phyloP scores from a whole-genome alignment of 2,113 vertebrate species.

The Erpornis zantholeuca region DNA sequence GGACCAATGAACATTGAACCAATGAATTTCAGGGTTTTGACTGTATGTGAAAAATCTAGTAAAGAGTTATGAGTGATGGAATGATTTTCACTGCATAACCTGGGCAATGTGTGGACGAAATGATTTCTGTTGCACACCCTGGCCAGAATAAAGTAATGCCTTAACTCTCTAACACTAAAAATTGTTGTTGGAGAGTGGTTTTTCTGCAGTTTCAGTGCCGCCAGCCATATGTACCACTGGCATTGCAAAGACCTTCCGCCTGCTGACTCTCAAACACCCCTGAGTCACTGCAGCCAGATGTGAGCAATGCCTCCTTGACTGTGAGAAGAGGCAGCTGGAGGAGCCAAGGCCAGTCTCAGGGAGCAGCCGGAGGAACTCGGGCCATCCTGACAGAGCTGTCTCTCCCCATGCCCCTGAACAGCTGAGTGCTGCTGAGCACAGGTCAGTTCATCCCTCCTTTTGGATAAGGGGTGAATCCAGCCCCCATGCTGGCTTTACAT shows the following conservation, averaged over 20 bases:
- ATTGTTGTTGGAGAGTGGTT: not conserved
- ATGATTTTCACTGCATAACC: not conserved
- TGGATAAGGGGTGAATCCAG: not conserved
- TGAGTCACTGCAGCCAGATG: not conserved
- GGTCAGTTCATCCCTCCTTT: not conserved
- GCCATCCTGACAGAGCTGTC: not conserved
- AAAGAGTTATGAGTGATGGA: not conserved
- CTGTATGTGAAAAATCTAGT: not conserved
- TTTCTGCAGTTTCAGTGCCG: rapidly evolving
- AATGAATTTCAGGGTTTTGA: not conserved
- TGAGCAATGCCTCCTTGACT: not conserved
- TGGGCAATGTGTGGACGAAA: not conserved
- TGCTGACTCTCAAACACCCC: not conserved
- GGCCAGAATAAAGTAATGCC: not conserved
- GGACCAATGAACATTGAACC: not conserved
- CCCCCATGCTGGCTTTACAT: not conserved
- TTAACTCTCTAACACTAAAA: not conserved
- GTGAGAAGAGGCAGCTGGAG: not conserved
- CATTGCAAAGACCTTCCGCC: not conserved
- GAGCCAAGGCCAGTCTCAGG: rapidly evolving
- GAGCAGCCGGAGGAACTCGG: not conserved
- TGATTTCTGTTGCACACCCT: not conserved
- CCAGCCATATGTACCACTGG: not conserved
- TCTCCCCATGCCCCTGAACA: not conserved
- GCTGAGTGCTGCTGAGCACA: not conserved